Percentiles rank a stretch among this genome's conserved stretches.
Evolutionary conservation across 2,797 vertebrate species (phyloP).

Genomic region (Basileuterus tristriatus): DNA sequence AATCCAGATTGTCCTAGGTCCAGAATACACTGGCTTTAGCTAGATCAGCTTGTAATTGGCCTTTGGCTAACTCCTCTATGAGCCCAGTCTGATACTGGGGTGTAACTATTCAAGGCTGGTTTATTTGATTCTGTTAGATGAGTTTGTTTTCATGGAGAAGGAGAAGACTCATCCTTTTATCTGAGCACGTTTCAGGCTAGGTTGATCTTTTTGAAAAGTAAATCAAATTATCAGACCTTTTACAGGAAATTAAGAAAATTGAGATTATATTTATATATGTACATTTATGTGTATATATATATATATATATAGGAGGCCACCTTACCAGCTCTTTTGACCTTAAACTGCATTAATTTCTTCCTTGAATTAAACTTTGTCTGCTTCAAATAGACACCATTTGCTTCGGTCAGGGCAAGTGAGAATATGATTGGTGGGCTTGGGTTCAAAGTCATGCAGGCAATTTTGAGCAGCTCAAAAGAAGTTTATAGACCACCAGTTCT

Average conservation of each 20-base stretch:
- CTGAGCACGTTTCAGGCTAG: background rate
- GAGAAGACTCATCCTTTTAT: background rate
- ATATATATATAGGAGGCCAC: background rate
- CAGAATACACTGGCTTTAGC: slow-evolving; percentile 60
- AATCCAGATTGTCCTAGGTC: slow-evolving; percentile 55
- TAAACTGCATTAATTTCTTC: background rate
- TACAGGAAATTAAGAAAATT: background rate
- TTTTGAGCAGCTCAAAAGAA: background rate
- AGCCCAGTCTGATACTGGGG: slow-evolving; percentile 18
- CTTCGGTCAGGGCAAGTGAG: background rate
- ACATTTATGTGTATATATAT: no score
- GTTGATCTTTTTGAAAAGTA: background rate
- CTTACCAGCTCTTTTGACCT: background rate
- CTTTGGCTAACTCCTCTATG: slow-evolving; percentile 58
- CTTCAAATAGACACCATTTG: background rate
- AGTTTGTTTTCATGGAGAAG: background rate
- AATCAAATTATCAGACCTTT: background rate
- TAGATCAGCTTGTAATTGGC: slow-evolving; percentile 64
- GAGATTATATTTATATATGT: background rate
- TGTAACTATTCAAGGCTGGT: background rate
- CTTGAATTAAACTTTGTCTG: background rate
- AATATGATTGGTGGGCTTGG: background rate
- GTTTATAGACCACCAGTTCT: background rate
- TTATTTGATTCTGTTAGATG: background rate
- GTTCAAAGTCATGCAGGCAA: background rate